Evolutionary conservation across 2,888 invertebrate genomes (phyloP), one percentile per base, ranked within the genome.

Genomic region (Limnephilus marmoratus): DNA sequence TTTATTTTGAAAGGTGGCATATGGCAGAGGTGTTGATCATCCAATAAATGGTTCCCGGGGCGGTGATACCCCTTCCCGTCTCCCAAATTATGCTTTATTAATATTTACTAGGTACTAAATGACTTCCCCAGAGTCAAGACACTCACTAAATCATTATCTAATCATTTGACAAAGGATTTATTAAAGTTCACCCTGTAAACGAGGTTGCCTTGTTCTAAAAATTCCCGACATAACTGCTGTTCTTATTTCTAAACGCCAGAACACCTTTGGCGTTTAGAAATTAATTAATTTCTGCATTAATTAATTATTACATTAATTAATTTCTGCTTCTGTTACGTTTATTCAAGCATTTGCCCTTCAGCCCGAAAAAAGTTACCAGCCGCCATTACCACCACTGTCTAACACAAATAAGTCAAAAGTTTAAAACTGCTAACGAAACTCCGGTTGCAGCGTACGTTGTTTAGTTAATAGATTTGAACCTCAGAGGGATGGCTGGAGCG

Each of bases 401-500:
- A 24, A 68, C 24, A 24, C 7, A 68, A 68, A 24, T 24, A 68
- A 68, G 24, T 68, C 7, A 9, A 68, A 68, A 68, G 68, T 68
- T 68, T 24, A 9, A 68, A 82, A 82, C 15, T 34, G 15, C 34
- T 5, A 13, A 2, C 31, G 83, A 83, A 83, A 15, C 34, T 18
- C 37, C 13, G 18, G 34, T 37, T 83, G 83, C 12, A 83, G 83
- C 34, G 37, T 31, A 15, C 83, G 24, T 83, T 18, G 41, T 83
- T 41, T n/a, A 34, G 83, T 83, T 83, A 83, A 41, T 68, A 68
- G 24, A 68, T 83, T 83, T 34, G 37, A 83, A 83, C 18, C 83
- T 11, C 24, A 7, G 13, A 37, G 83, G 34, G 37, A 41, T 83
- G 83, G 37, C 37, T 41, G 15, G 24, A 18, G 37, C 24, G 7